Percentiles rank a stretch among this genome's conserved stretches.
Evolutionary conservation across 1,140 invertebrate species (phyloP).

Genomic region (Drosophila baimaii): DNA sequence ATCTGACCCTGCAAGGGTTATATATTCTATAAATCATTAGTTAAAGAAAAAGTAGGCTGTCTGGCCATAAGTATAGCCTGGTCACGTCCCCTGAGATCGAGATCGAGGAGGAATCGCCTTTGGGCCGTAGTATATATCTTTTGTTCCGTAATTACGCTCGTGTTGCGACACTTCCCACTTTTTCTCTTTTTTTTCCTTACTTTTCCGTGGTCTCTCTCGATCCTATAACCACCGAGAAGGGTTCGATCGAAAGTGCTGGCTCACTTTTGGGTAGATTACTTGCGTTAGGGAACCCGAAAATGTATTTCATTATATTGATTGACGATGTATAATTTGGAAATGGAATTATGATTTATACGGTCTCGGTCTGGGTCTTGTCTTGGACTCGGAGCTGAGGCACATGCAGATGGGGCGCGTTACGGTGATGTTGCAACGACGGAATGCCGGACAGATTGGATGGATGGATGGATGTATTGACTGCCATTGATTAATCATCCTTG

Average conservation of each 20-base stretch:
- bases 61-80: slow-evolving; percentile 6
- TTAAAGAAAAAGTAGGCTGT: background rate
- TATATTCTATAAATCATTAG: too few relatives aligned
- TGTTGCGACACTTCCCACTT: slow-evolving; percentile 34
- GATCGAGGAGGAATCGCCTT: background rate
- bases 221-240: slow-evolving; percentile 10
- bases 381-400: background rate
- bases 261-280: slow-evolving; percentile 68
- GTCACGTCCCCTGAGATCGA: slow-evolving; percentile 24
- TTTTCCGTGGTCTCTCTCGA: background rate
- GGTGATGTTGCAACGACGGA: slow-evolving; percentile 63
- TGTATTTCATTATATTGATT: slow-evolving; percentile 78
- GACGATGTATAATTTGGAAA: slow-evolving; percentile 79
- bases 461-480: slow-evolving; percentile 62
- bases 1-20: too few relatives aligned
- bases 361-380: slow-evolving; percentile 20
- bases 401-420: slow-evolving; percentile 27
- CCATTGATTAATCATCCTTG: slow-evolving; percentile 79
- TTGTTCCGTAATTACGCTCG: slow-evolving; percentile 33
- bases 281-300: slow-evolving; percentile 36
- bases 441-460: slow-evolving; percentile 20
- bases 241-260: slow-evolving; percentile 70
- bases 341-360: slow-evolving; percentile 80
- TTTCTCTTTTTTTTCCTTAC: too few relatives aligned
- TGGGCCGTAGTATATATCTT: slow-evolving; percentile 15